phyloP scores from a whole-genome alignment of 2,113 vertebrate species.

The cattle (Bos taurus) region ARS-UCD2.0 NC_037355.1:3270501-3271000 shows the following conservation, averaged over 20 bases:
- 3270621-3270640: background rate
- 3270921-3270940: background rate
- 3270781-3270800: background rate
- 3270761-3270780: slow-evolving; percentile 42
- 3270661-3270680: background rate
- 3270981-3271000: background rate
- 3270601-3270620: background rate
- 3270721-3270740: background rate
- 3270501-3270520: background rate
- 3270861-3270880: background rate
- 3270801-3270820: background rate
- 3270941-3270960: background rate
- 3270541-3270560: no score
- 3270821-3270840: background rate
- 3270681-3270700: background rate
- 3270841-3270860: background rate
- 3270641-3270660: background rate
- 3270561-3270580: background rate
- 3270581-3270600: background rate
- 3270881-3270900: background rate
- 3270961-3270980: accelerated
- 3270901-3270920: background rate
- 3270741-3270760: slow-evolving; percentile 1
- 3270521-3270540: background rate
- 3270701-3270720: background rate